These are phyloP conservation scores for Drosophila anceps DNA, from an alignment of 2,888 invertebrate species.

Conservation along the genomic window DNA sequence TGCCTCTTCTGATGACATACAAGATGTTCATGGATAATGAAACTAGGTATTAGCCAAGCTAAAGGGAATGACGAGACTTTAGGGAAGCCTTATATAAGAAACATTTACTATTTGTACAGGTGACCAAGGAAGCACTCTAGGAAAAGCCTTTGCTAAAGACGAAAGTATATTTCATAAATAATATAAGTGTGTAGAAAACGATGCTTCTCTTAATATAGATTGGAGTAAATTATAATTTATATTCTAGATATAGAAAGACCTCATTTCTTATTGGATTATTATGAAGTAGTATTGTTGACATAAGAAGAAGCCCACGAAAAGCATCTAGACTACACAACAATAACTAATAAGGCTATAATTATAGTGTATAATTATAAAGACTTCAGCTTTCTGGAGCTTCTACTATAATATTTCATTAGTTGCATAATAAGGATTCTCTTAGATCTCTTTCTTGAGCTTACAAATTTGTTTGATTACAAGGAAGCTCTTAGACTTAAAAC, in stretches of 20 bases:
- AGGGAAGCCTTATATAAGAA: neutral
- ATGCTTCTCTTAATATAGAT: neutral
- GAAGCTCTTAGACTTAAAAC: too few relatives aligned
- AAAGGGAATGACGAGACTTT: conserved; percentile 18
- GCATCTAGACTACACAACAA: too few relatives aligned
- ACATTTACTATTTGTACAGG: neutral
- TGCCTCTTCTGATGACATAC: conserved; percentile 5
- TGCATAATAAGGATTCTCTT: too few relatives aligned
- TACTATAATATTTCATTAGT: too few relatives aligned
- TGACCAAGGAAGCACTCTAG: too few relatives aligned
- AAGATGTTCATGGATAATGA: conserved; percentile 37
- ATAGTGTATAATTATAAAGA: neutral
- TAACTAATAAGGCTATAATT: neutral
- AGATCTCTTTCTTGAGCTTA: too few relatives aligned
- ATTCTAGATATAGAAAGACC: neutral
- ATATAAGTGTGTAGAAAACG: neutral
- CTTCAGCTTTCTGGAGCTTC: too few relatives aligned
- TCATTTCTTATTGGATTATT: neutral
- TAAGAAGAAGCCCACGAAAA: neutral
- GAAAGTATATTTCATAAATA: neutral
- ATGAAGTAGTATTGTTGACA: neutral
- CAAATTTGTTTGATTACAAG: too few relatives aligned
- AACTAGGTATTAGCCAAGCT: conserved; percentile 12
- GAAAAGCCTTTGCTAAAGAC: neutral
- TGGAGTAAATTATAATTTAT: neutral